Evolutionary conservation across 2,888 invertebrate genomes (phyloP), one percentile per base, ranked within the genome.

Genomic region (Yponomeuta cagnagella): DNA sequence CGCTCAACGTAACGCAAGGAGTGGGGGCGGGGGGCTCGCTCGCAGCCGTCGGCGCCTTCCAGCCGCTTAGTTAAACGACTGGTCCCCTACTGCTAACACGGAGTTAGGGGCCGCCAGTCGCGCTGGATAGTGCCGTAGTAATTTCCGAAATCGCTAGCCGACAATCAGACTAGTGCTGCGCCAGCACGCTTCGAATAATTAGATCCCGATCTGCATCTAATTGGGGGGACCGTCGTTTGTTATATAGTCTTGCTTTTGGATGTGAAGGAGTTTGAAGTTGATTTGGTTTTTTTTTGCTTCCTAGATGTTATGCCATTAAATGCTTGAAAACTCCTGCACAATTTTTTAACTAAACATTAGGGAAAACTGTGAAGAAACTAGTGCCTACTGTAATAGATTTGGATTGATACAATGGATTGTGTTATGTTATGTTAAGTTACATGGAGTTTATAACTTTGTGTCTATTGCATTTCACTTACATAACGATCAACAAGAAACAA

Each of bases 121-220:
- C 52, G 12, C 15, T 15, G 52, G 52, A 58, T 58, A 58, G 52
- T 86, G 89, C 88, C 90, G 90, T 89, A 86, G 90, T 86, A 90
- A 91, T 91, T 91, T 91, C 91, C 90, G 90, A 91, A 91, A 90
- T 90, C 90, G 89, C 86, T 84, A 83, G 89, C 86, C 89, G 87
- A 87, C 90, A 88, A 88, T 88, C 88, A 84, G 88, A 85, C 82
- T 87, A 87, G 87, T 88, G 89, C 86, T 85, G 87, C 75, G 83
- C 85, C 76, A 79, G 82, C 79, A 79, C 74, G 77, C 78, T 82
- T 80, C 81, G 87, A 88, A 89, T 90, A 90, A 90, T 90, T 89
- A 88, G 86, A 89, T 89, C 84, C 80, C 83, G 85, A 87, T 86
- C 85, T 84, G 85, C 83, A 87, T 86, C 83, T 89, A 89, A 89